phyloP scores from a whole-genome alignment of 2,888 invertebrate species.

The Neocrepidodera transversa region DNA sequence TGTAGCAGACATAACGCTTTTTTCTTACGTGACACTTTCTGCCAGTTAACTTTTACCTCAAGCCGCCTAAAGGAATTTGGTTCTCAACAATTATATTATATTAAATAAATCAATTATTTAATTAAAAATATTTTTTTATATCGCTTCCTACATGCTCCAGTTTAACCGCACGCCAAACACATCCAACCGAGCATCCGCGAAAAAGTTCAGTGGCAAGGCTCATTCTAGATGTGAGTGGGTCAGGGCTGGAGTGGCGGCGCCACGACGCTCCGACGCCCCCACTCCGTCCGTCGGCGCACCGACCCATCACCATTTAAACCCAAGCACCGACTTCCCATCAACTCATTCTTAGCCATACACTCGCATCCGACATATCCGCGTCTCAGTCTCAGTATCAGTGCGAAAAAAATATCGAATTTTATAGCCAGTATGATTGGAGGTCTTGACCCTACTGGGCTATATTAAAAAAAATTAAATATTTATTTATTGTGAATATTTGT shows the following conservation, averaged over 20 bases:
- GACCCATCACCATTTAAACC: conserved; percentile 53
- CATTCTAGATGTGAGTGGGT: conserved; percentile 57
- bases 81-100: too few species aligned
- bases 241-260: conserved; percentile 56
- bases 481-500: too few species aligned
- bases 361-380: conserved; percentile 28
- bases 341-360: conserved; percentile 35
- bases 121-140: too few species aligned
- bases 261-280: conserved; percentile 54
- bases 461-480: conserved; percentile 45
- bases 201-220: conserved; percentile 56
- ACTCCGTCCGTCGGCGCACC: conserved; percentile 53
- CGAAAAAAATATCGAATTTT: conserved; percentile 25
- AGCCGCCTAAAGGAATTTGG: too few species aligned
- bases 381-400: conserved; percentile 7
- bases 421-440: conserved; percentile 52
- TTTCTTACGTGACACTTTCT: too few species aligned
- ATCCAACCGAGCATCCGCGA: conserved; percentile 31
- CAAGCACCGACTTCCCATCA: conserved; percentile 41
- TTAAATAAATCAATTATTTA: too few species aligned
- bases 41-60: too few species aligned
- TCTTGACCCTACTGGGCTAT: conserved; percentile 57
- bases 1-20: too few species aligned
- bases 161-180: conserved; percentile 15
- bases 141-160: conserved; percentile 29